phyloP scores from a whole-genome alignment of 2,113 vertebrate genomes.

The Corythornis vintsioides region DNA sequence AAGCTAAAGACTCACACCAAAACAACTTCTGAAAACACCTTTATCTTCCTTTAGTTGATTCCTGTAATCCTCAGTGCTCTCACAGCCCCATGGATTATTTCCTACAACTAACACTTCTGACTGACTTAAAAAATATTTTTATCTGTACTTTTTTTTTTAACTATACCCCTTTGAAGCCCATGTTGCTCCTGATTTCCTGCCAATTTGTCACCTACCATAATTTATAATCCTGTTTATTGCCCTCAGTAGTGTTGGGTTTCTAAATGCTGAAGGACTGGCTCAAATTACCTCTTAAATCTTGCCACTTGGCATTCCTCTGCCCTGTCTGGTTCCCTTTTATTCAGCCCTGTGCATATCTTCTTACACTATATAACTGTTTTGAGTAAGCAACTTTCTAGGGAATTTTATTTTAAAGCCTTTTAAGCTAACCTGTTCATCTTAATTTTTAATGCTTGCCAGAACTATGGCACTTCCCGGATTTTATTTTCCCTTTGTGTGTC shows the following conservation, averaged over 20 bases:
- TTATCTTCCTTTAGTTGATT: neutral
- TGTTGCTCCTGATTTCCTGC: constrained; percentile 53
- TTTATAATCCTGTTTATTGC: constrained; percentile 64
- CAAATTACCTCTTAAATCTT: constrained; percentile 58
- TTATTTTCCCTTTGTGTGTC: neutral
- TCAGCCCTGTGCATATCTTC: neutral
- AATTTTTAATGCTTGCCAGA: neutral
- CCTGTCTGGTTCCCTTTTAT: neutral
- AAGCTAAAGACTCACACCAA: neutral
- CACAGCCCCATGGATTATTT: neutral
- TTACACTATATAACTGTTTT: neutral
- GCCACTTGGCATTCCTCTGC: constrained; percentile 25
- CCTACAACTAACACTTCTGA: neutral
- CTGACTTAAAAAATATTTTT: neutral
- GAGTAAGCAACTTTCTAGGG: neutral
- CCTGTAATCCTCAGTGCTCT: neutral
- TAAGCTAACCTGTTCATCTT: neutral
- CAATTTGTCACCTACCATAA: constrained; percentile 58
- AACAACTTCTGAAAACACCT: neutral
- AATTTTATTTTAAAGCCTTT: constrained; percentile 1
- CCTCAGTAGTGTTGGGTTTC: constrained; percentile 50
- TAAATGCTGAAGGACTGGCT: constrained; percentile 42
- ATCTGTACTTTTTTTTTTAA: neutral
- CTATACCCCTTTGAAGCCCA: constrained; percentile 11
- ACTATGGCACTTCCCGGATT: neutral